These are phyloP conservation scores for Diachasmimorpha longicaudata DNA, from an alignment of 1,140 invertebrate genomes.

Conservation along the genomic window DNA sequence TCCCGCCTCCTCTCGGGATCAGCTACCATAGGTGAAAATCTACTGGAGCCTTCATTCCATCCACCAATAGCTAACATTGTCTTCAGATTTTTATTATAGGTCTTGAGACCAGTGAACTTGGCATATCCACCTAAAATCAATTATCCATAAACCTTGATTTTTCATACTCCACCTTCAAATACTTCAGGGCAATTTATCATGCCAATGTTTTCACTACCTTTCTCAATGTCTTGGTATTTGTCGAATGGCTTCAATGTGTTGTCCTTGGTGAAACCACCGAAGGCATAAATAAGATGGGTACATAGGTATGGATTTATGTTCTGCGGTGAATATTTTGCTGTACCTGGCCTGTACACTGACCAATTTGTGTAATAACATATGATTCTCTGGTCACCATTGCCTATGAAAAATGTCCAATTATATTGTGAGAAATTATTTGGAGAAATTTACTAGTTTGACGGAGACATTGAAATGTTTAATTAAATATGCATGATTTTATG, in stretches of 20 bases:
- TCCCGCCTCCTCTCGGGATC: conserved; percentile 75
- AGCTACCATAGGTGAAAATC: conserved; percentile 88
- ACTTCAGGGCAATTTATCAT: background rate
- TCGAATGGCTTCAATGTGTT: conserved; percentile 91
- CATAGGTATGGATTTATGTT: conserved; percentile 96
- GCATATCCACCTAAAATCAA: conserved; percentile 82
- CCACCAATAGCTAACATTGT: conserved; percentile 93
- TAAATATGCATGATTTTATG: background rate
- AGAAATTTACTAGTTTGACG: background rate
- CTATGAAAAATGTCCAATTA: conserved; percentile 37
- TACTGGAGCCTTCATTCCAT: conserved; percentile 92
- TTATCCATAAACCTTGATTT: conserved; percentile 14
- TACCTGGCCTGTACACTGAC: conserved; percentile 87
- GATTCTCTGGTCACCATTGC: conserved; percentile 70
- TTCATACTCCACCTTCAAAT: background rate
- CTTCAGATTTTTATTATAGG: conserved; percentile 92
- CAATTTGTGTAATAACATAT: conserved; percentile 96
- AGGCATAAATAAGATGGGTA: conserved; percentile 94
- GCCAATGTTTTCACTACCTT: conserved; percentile 69
- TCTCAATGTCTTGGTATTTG: conserved; percentile 94
- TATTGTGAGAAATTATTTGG: background rate
- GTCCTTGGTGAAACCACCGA: conserved; percentile 90
- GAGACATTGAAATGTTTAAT: background rate
- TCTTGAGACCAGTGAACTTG: conserved; percentile 93
- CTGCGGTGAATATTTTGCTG: conserved; percentile 89